These are phyloP conservation scores for Ameiurus melas DNA, from an alignment of 2,113 vertebrate genomes.

Conservation along the genomic window DNA sequence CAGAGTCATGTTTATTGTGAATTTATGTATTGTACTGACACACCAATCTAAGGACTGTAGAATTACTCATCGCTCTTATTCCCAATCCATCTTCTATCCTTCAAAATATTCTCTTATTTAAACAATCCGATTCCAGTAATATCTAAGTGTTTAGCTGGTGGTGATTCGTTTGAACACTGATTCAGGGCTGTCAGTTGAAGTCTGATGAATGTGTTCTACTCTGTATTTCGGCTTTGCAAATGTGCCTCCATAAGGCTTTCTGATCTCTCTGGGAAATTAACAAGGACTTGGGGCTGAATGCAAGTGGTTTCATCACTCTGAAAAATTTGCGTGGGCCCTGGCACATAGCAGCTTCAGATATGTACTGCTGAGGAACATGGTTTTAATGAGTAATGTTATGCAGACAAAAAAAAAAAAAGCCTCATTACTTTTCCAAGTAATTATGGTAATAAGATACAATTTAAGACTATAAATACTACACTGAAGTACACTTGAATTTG, in stretches of 20 bases:
- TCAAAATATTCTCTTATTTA: neutral
- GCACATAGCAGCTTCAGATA: conserved; percentile 22
- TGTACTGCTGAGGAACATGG: neutral
- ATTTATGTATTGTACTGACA: neutral
- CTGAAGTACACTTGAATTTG: neutral
- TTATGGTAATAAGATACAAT: neutral
- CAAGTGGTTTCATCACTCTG: conserved; percentile 38
- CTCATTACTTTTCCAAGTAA: neutral
- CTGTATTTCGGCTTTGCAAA: conserved; percentile 16
- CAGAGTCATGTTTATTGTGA: conserved; percentile 12
- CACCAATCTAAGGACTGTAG: neutral
- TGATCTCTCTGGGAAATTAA: conserved; percentile 33
- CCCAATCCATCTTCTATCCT: neutral
- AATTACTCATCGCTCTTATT: conserved; percentile 3
- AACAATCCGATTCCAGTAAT: conserved; percentile 4
- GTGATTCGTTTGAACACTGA: conserved; percentile 24
- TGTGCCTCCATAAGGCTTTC: conserved; percentile 17
- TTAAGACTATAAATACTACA: neutral
- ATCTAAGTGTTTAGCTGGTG: conserved; percentile 21
- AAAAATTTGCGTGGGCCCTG: conserved; percentile 24
- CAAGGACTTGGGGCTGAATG: neutral
- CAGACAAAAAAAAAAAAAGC: conserved; percentile 16
- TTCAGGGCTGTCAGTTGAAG: conserved; percentile 10
- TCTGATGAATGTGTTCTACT: conserved; percentile 33
- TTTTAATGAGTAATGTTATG: conserved; percentile 31